Conservation (phyloP, 2,113 vertebrate genomes). For the Salminus brasiliensis region DNA sequence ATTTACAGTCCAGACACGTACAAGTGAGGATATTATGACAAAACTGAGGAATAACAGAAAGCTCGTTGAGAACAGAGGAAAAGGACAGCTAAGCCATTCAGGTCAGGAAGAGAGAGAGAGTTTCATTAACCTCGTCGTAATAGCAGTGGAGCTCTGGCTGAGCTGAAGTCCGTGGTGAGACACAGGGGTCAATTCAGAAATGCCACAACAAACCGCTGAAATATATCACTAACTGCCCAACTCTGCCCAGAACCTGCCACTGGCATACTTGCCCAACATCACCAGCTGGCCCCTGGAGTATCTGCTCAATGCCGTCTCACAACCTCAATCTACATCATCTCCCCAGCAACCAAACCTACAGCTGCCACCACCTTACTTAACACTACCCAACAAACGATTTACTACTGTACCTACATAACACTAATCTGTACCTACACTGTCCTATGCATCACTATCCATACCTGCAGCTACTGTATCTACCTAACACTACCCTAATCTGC, state of each 20-base stretch:
- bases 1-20: conserved; percentile 17
- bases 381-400: no score
- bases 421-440: no score
- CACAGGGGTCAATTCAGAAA: conserved; percentile 10
- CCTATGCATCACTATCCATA: no score
- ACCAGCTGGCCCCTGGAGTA: not conserved
- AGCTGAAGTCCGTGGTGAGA: conserved; percentile 16
- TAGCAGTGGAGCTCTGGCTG: not conserved
- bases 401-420: no score
- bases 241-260: not conserved
- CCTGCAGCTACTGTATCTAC: no score
- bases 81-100: conserved; percentile 11
- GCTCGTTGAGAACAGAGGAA: conserved; percentile 19
- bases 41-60: conserved; percentile 21
- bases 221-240: not conserved
- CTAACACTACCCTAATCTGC: no score
- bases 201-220: conserved; percentile 3
- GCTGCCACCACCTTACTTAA: no score
- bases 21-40: conserved; percentile 3
- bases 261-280: not conserved
- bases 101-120: conserved; percentile 15
- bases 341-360: no score
- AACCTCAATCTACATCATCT: no score
- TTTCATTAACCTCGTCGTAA: conserved; percentile 39
- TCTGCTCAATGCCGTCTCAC: not conserved